Base-by-base conservation (phyloP, 2,797 vertebrate species). In the Sebastes taczanowskii region DNA sequence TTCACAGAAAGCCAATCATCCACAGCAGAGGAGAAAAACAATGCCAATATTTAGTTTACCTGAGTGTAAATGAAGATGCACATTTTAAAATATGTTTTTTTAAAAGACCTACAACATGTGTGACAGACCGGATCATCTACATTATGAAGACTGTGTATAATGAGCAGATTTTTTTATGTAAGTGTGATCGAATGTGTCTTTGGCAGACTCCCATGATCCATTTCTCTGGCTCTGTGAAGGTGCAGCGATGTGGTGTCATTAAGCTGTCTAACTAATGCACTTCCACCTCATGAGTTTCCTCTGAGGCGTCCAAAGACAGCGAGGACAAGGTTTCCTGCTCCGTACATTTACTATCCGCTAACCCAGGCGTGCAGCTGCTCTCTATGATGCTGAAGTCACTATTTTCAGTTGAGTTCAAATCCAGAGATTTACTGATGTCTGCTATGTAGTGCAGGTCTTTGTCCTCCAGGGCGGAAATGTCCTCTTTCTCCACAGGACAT, bases 371-470 rank as follows among this genome's bases (percentile, higher is more conserved):
- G 56, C 72, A 34, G 83, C 77, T 84, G 30, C 29, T 83, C 78
- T 62, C 89, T 2, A 93, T 68, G 68, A 93, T 35, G 38, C 86
- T 92, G 27, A 93, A 88, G 71, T 94, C 91, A 2, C 89, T 38
- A 1, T 85, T 86, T 68, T 88, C 87, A 30, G 63, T 86, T 60
- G 82, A 84, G 61, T 79, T 78, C 1, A 71, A 2, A 1, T 91
- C 85, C 60, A 80, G 11, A 60, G 84, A 58, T 29, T 56, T 53
- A n/a, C 55, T 29, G 18, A 71, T 29, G 38, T 70, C 52, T 0
- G 71, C 22, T 6, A 62, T 66, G 58, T 62, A 68, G 0, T 56
- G 77, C 27, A 67, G 55, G 20, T 86, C 80, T 0, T 77, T 81
- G 0, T 82, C 79, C 30, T 84, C 80, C 38, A 16, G 68, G 29